Evolutionary conservation across 2,797 vertebrate genomes (phyloP), one percentile per base, ranked within the genome.

Genomic region (Threskiornis aethiopicus): DNA sequence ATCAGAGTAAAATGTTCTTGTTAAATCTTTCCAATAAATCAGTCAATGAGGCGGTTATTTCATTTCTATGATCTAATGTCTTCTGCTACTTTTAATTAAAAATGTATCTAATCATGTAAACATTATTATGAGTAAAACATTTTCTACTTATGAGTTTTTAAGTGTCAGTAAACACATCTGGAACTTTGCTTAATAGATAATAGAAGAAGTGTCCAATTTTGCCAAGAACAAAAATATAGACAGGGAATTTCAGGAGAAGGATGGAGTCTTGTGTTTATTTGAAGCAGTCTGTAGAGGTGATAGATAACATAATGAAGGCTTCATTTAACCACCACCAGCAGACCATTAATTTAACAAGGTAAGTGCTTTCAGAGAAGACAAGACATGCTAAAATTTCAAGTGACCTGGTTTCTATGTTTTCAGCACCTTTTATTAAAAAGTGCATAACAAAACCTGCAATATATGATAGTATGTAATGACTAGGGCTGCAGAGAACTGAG

Each of bases 11-110:
- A 95, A 90, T 65, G 55, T 54, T 92, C 78, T 28, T 87, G 65
- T 64, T 93, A 91, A 90, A 75, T 94, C 84, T 92, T 96, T 84
- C 80, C 46, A 96, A 93, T 93, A 94, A 92, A 78, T 89, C 92
- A 96, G 80, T 84, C 92, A 96, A 93, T 95, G 93, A 93, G 73
- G 87, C 55, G 12, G 42, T 95, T 97, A 95, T 95, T 96, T 97
- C 54, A 94, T 94, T 93, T 84, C 79, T 84, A 66, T 86, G 82
- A 95, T 89, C 65, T 94, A 95, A 96, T 84, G 37, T 87, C 61
- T 82, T 83, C 87, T 92, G 87, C 76, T 92, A 91, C 79, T 96
- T 95, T 95, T 85, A 94, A 95, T 91, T 93, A 88, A 93, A 95
- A 94, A 91, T 84, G 59, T 77, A 94, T 83, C 87, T 94, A 89